Evolutionary conservation across 2,113 vertebrate species (phyloP), one percentile per base, ranked within the genome.

Genomic region (Canis aureus): DNA sequence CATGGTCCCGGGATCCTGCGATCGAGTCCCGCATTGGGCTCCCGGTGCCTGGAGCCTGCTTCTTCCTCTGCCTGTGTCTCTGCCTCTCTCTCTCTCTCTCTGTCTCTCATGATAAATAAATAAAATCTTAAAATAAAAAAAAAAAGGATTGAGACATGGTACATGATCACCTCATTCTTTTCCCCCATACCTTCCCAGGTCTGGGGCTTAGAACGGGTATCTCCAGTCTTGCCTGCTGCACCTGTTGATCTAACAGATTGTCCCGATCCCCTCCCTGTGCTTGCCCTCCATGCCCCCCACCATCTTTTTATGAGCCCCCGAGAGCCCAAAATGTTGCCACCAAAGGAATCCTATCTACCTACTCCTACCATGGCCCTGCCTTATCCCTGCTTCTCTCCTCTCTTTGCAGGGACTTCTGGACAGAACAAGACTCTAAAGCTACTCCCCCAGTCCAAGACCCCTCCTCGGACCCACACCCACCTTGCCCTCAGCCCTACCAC

Each of bases 341-440:
- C 82, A 51, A 59, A 93, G 62, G 51, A 73, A 19, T 51, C 78
- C 57, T 78, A 5, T 49, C 66, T 13, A 2, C 60, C 27, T 12
- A 29, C 25, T 2, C 16, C 32, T n/a, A 29, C 59, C 6, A 0
- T 5, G 19, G 60, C 27, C 0, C 55, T 15, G 3, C 74, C 69
- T 97, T 57, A 97, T 49, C 74, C 35, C 25, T 38, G 4, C 71
- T 25, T 88, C 32, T 98, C 51, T 97, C 80, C 93, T 96, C 57
- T 98, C 89, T 98, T 86, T 55, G 15, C 96, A 98, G 98, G 96
- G 79, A 96, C 97, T 69, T 94, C 73, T 53, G 85, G 79, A 94
- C 90, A 79, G 88, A 90, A 97, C 92, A 74, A 97, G 96, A 96
- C 91, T 96, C 85, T 0, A 49, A 94, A 84, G 85, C 87, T 91